Base-by-base conservation (phyloP, 1,140 invertebrate genomes). In the Druon quercuslanigerum region DNA sequence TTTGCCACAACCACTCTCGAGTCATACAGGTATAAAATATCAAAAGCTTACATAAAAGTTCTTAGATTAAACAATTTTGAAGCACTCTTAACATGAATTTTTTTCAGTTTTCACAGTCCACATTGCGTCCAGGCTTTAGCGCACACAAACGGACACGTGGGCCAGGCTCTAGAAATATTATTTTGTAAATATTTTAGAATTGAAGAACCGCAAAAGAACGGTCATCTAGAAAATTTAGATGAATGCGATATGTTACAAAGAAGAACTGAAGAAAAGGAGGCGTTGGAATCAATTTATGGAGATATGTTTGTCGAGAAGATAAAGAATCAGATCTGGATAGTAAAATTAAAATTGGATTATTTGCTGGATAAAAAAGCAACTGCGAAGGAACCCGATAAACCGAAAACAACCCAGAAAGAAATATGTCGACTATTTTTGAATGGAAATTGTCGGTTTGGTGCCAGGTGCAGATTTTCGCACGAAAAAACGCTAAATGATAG, bases 271-370 rank as follows among this genome's bases (percentile, higher is more conserved):
- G 95, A 96, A 87, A 95, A 94, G 88, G 92, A 93, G 81, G 94
- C 94, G 2, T 87, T 96, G 50, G 92, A 95, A 87, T 95, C 95
- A 52, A 96, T 96, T 78, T 96, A 95, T 87, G 95, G 95, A 73
- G 89, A 92, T 72, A 91, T 90, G 33, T 96, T 95, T 87, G 90
- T 91, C 85, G 93, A 95, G 79, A 95, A 94, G 86, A 93, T 95
- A 54, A 86, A 88, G 52, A 93, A 94, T 85, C 87, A 91, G 78
- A 91, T 95, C 50, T 96, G 95, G 95, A 92, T 91, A 78, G 86
- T 96, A 0, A 93, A 92, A 80, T 87, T 96, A 66, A 92, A 93
- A 82, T 88, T 96, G 70, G 92, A 95, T 82, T 95, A 96, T 89
- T 89, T 96, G 82, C 87, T 94, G 11, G 92, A 93, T 82, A 87